Base-by-base conservation (phyloP, 2,113 vertebrate genomes). In the Lates calcarifer region DNA sequence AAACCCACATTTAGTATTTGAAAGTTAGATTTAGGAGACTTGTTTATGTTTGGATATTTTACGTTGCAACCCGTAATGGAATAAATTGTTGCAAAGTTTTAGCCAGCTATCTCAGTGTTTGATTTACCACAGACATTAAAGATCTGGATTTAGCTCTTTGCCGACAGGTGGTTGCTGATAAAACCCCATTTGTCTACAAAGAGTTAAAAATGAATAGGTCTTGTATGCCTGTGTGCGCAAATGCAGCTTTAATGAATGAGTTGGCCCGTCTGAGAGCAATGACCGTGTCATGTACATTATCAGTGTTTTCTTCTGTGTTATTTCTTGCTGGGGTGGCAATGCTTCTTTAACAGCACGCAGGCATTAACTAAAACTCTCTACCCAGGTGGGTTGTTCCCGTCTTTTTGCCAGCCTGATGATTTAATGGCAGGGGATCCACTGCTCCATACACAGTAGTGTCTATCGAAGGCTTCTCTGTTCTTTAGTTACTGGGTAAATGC, bases 231-330 rank as follows among this genome's bases (percentile, higher is more conserved):
- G 64, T 58, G 77, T 69, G 69, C 63, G 67, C 51, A 79, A 61
- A 83, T 51, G 83, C 79, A 84, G 86, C 84, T 92, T 82, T 78
- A 84, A 74, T 31, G 45, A 68, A 69, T n/a, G 75, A 63, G 26
- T 51, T 3, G 47, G 64, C 61, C 66, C 28, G 24, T 63, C 51
- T 28, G 45, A 81, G 47, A 66, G 41, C 43, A 61, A 56, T 17
- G 1, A 43, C 26, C 31, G 66, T 18, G 41, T 56, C 77, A 7
- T 63, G 37, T 39, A 62, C 73, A 60, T 81, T 41, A n/a, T 61
- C 12, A 47, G 74, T 82, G 71, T 84, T 74, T 76, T 53, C 57
- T 71, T 77, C 57, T 1, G 1, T 3, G 26, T 56, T 75, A 29
- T 31, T 26, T 83, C 64, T 62, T 83, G 55, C 37, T 41, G 66